phyloP scores from a whole-genome alignment of 2,113 vertebrate genomes.

The Menura novaehollandiae region DNA sequence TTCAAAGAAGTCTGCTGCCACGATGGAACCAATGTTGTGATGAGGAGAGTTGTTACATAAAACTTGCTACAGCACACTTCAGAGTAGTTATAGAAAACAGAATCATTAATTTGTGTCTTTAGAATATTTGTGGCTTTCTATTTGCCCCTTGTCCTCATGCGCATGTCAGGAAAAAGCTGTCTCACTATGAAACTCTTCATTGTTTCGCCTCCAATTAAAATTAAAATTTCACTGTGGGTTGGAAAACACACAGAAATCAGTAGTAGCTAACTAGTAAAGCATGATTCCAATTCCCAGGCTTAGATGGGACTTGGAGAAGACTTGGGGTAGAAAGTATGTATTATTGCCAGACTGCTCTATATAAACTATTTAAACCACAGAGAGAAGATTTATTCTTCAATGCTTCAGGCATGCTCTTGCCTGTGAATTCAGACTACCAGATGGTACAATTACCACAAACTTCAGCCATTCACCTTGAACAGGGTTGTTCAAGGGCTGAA shows the following conservation, averaged over 20 bases:
- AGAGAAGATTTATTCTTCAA: background rate
- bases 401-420: background rate
- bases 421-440: background rate
- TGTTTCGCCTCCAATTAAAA: background rate
- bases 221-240: background rate
- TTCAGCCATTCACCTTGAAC: background rate
- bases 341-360: background rate
- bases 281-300: background rate
- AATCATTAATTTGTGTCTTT: background rate
- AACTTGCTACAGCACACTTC: background rate
- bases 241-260: background rate
- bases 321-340: background rate
- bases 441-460: background rate
- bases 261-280: background rate
- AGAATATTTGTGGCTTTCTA: background rate
- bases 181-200: background rate
- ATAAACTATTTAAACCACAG: background rate
- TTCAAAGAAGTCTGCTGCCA: background rate
- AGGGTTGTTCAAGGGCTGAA: background rate
- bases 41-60: background rate
- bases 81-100: background rate
- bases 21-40: background rate
- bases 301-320: background rate
- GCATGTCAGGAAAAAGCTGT: background rate
- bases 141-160: background rate